A percentile compares a stretch with the other conserved stretches of the same genome.
phyloP scores from a whole-genome alignment of 2,113 vertebrate genomes.

The Natator depressus region DNA sequence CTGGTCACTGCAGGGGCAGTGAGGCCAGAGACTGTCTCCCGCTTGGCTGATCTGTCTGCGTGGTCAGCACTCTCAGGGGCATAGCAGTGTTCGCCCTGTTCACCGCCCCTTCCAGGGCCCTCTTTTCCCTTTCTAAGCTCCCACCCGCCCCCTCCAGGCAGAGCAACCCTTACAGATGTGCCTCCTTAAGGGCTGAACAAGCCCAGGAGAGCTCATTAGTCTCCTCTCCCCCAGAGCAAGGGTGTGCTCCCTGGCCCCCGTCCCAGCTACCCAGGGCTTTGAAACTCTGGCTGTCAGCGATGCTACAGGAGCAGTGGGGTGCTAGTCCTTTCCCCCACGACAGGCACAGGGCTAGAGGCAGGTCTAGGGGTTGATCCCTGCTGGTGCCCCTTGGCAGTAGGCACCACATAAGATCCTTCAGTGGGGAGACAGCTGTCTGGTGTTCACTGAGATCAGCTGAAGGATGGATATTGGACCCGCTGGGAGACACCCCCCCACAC shows the following conservation, averaged over 20 bases:
- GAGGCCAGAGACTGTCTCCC: background rate
- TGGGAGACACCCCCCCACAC: background rate
- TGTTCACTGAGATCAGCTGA: background rate
- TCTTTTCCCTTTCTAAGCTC: background rate
- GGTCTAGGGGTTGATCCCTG: background rate
- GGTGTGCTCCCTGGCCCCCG: too few species aligned
- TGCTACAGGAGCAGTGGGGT: too few species aligned
- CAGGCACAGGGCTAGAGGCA: too few species aligned
- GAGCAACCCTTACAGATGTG: background rate
- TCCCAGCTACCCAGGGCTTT: background rate
- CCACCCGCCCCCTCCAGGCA: background rate
- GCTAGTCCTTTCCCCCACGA: too few species aligned
- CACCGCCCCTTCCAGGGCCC: background rate
- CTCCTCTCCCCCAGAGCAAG: background rate
- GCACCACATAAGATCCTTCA: background rate
- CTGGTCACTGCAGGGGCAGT: background rate
- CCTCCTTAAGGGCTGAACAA: background rate
- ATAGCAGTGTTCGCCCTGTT: too few species aligned
- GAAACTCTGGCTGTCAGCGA: background rate
- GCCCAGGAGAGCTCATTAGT: background rate
- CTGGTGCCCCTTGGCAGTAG: too few species aligned
- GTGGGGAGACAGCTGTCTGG: background rate
- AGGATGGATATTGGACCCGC: too few species aligned
- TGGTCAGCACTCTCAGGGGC: background rate
- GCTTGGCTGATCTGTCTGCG: background rate